phyloP scores from a whole-genome alignment of 2,888 invertebrate genomes.

The Polydrusus tereticollis region DNA sequence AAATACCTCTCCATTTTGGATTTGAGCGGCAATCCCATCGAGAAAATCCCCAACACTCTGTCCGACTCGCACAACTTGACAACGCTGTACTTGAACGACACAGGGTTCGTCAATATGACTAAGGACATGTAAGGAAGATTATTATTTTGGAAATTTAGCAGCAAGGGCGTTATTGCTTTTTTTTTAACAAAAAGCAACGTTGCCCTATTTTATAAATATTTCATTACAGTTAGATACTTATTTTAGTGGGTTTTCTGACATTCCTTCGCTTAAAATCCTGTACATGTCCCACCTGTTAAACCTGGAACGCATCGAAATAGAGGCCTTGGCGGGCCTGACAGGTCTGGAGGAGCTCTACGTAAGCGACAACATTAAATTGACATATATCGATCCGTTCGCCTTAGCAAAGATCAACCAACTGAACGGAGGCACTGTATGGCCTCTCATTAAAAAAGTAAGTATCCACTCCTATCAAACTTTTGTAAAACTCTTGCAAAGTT shows the following conservation, averaged over 20 bases:
- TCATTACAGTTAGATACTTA: background rate
- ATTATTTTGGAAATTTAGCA: background rate
- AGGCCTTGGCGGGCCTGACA: conserved; percentile 72
- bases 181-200: too few relatives aligned
- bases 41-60: conserved; percentile 73
- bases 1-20: conserved; percentile 75
- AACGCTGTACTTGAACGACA: conserved; percentile 77
- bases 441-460: conserved; percentile 74
- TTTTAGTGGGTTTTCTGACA: conserved; percentile 75
- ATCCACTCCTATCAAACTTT: background rate
- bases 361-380: conserved; percentile 75
- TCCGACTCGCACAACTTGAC: conserved; percentile 73
- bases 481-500: too few relatives aligned
- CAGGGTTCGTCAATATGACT: conserved; percentile 75
- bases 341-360: conserved; percentile 73
- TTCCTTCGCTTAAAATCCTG: conserved; percentile 74
- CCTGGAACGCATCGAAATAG: conserved; percentile 71
- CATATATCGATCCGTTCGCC: conserved; percentile 68
- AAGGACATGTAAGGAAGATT: conserved; percentile 57
- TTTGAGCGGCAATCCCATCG: conserved; percentile 72
- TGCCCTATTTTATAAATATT: too few relatives aligned
- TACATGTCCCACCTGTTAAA: conserved; percentile 78
- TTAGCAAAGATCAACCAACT: conserved; percentile 72
- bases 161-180: too few relatives aligned
- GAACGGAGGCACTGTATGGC: conserved; percentile 76